phyloP scores from a whole-genome alignment of 2,888 invertebrate genomes.

The Drosophila seclusa region DNA sequence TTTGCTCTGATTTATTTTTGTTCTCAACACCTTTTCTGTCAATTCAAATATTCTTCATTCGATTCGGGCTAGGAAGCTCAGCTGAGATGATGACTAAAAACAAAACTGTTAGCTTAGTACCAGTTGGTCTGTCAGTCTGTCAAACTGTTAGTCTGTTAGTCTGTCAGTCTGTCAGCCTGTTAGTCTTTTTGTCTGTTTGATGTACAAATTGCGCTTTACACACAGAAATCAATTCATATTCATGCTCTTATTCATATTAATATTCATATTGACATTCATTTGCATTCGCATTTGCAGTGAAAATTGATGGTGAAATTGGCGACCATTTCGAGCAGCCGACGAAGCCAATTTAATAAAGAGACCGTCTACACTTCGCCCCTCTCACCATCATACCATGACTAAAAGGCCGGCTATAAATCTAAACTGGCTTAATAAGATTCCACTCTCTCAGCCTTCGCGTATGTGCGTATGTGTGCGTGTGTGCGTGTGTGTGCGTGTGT shows the following conservation, averaged over 20 bases:
- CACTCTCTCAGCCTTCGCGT: slow-evolving; percentile 28
- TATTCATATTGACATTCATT: slow-evolving; percentile 21
- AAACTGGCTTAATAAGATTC: slow-evolving; percentile 71
- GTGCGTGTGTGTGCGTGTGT: not conserved
- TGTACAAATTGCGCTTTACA: not conserved
- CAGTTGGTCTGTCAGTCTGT: not conserved
- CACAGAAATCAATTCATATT: slow-evolving; percentile 9
- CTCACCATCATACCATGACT: slow-evolving; percentile 5
- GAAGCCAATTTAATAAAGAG: slow-evolving; percentile 33
- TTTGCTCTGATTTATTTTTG: slow-evolving; percentile 62
- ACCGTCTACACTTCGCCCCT: not conserved
- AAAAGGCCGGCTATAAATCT: slow-evolving; percentile 61
- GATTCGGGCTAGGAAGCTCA: slow-evolving; percentile 16
- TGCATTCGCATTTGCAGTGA: slow-evolving; percentile 37
- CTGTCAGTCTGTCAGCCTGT: not conserved
- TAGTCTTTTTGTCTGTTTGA: not conserved
- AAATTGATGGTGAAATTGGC: slow-evolving; percentile 50
- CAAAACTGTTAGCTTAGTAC: not conserved
- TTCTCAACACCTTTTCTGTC: slow-evolving; percentile 61
- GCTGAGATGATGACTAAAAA: not conserved
- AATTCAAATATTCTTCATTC: slow-evolving; percentile 22
- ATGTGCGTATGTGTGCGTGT: not conserved
- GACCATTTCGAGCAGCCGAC: slow-evolving; percentile 48
- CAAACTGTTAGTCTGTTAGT: not conserved
- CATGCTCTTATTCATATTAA: slow-evolving; percentile 34